Conservation (phyloP, 2,113 vertebrate species). For the Hyperoodon ampullatus region DNA sequence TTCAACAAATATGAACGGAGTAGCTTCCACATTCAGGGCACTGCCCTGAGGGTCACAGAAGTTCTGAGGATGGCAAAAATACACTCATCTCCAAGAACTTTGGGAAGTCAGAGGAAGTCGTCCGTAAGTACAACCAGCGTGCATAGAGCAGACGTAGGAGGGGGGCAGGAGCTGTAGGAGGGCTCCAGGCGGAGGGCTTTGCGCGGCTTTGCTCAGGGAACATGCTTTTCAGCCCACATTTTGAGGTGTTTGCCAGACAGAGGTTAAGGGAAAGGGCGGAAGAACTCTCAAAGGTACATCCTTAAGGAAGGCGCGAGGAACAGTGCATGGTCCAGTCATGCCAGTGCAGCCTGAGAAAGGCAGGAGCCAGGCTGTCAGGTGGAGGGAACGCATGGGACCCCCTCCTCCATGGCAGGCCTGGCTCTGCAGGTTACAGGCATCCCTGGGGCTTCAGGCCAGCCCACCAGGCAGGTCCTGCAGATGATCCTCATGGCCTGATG, state of each 20-base stretch:
- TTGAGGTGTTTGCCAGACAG: background rate
- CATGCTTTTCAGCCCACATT: no score
- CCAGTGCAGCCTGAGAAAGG: background rate
- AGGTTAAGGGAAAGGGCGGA: background rate
- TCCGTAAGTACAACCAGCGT: no score
- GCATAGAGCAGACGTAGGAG: accelerated
- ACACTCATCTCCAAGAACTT: background rate
- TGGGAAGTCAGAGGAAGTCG: background rate
- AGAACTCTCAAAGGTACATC: background rate
- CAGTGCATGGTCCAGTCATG: background rate
- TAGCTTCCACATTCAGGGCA: background rate
- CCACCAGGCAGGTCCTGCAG: accelerated
- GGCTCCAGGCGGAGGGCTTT: accelerated
- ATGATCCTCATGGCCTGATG: background rate
- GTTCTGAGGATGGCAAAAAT: background rate
- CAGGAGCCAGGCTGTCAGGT: accelerated
- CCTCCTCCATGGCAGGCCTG: accelerated
- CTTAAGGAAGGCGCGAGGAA: background rate
- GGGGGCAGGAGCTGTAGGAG: accelerated
- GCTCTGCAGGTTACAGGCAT: accelerated
- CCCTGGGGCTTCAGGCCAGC: background rate
- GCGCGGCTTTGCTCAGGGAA: background rate
- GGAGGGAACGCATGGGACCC: accelerated
- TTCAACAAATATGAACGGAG: background rate
- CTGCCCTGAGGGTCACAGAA: background rate